Evolutionary conservation across 2,888 invertebrate species (phyloP).

Genomic region (Xanthorhoe spadicearia): DNA sequence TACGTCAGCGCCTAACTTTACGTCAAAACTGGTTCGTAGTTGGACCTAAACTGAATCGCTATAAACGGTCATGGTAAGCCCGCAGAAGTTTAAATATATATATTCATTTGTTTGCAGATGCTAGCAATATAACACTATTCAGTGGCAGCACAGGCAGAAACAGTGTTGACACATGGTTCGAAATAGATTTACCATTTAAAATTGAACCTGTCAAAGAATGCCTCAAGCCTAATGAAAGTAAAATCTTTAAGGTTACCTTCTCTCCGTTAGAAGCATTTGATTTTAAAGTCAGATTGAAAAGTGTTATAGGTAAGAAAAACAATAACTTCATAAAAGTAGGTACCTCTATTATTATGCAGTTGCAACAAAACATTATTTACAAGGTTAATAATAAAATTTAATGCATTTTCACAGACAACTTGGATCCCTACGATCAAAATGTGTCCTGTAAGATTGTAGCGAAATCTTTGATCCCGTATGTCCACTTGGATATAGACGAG

Average conservation of each 20-base stretch:
- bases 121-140: conserved; percentile 71
- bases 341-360: not conserved
- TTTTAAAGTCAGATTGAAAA: conserved; percentile 74
- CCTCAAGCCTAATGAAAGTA: conserved; percentile 70
- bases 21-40: no score
- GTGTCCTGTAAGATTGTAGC: conserved; percentile 81
- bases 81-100: not conserved
- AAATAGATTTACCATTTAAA: conserved; percentile 78
- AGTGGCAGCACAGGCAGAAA: conserved; percentile 65
- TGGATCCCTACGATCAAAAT: conserved; percentile 83
- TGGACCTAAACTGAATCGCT: no score
- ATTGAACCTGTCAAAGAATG: conserved; percentile 77
- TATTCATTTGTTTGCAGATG: conserved; percentile 46
- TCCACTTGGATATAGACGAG: conserved; percentile 88
- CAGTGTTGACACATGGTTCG: conserved; percentile 78
- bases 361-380: not conserved
- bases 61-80: no score
- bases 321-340: not conserved
- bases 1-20: no score
- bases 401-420: conserved; percentile 63
- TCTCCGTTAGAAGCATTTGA: conserved; percentile 82
- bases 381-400: not conserved
- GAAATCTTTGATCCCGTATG: conserved; percentile 87
- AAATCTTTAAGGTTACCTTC: conserved; percentile 80
- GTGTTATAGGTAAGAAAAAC: conserved; percentile 64